These are phyloP conservation scores for Baronia brevicornis DNA, from an alignment of 2,888 invertebrate species.

Conservation along the genomic window DNA sequence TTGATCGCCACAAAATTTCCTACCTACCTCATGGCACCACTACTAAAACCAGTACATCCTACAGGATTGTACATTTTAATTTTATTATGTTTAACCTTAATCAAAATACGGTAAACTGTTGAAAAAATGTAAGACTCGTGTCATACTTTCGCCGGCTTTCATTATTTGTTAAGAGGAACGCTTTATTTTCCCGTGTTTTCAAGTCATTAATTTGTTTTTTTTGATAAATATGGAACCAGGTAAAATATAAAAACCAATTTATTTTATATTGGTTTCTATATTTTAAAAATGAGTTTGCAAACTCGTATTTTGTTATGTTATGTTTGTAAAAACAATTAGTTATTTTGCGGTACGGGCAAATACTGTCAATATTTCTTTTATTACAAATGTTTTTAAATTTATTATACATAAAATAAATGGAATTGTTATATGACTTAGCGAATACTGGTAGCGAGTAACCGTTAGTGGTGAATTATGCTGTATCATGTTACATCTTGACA, in stretches of 20 bases:
- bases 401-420: not conserved
- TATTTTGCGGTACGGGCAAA: no score
- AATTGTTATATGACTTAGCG: slow-evolving; percentile 3
- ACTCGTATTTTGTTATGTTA: no score
- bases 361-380: no score
- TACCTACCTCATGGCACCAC: no score
- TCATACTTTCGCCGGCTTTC: slow-evolving; percentile 37
- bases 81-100: no score
- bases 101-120: slow-evolving; percentile 37
- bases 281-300: no score
- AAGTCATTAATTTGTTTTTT: not conserved
- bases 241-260: not conserved
- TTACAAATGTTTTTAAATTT: no score
- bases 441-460: slow-evolving; percentile 14
- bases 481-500: slow-evolving; percentile 11
- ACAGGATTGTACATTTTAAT: slow-evolving; percentile 33
- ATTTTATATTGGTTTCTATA: no score
- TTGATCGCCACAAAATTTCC: no score
- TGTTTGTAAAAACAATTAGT: no score
- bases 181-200: slow-evolving; percentile 3
- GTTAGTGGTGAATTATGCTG: slow-evolving; percentile 14
- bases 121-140: slow-evolving; percentile 23
- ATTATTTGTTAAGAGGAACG: slow-evolving; percentile 18
- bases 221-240: not conserved
- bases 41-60: not conserved